phyloP scores from a whole-genome alignment of 2,113 vertebrate genomes.

The Panthera leo region DNA sequence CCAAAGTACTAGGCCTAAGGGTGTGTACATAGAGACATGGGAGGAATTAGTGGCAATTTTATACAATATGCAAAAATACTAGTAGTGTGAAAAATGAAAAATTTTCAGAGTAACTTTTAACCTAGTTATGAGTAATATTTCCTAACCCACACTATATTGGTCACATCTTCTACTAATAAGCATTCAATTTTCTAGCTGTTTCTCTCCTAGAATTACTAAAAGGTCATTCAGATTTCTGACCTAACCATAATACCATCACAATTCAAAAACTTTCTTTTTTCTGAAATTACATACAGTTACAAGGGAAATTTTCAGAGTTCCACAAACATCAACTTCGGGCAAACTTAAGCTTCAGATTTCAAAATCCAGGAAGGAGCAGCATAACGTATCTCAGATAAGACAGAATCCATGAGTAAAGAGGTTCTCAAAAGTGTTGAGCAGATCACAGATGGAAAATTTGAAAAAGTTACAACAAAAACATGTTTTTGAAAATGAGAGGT shows the following conservation, averaged over 20 bases:
- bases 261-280: background rate
- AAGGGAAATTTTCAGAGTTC: background rate
- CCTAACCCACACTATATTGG: background rate
- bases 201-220: background rate
- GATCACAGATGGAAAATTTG: background rate
- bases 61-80: background rate
- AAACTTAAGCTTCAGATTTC: background rate
- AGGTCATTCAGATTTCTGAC: background rate
- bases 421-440: background rate
- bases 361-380: background rate
- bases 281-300: background rate
- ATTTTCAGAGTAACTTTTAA: background rate
- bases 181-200: background rate
- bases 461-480: background rate
- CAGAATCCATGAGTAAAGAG: background rate
- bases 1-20: background rate
- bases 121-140: background rate
- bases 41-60: background rate
- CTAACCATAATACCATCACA: background rate
- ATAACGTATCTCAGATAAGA: background rate
- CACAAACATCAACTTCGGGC: background rate
- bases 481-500: background rate
- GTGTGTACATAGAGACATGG: background rate
- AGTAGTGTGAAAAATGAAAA: background rate
- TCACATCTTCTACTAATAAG: background rate